Base-by-base conservation (phyloP, 2,888 invertebrate genomes). In the Pharmacophagus antenor region DNA sequence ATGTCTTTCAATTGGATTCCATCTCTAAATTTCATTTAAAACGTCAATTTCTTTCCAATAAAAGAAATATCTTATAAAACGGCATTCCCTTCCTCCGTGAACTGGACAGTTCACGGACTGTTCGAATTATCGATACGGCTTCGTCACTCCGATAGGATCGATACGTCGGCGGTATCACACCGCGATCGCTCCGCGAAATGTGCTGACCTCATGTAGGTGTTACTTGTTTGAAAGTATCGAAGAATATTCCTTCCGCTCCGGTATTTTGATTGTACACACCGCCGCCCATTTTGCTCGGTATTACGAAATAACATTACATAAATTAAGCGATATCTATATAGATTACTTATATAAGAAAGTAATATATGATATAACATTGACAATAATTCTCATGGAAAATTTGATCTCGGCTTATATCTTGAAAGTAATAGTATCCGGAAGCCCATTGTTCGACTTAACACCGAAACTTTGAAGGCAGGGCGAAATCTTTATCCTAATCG, bases 171-270 rank as follows among this genome's bases (percentile, higher is more conserved):
- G 79, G 87, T 88, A 88, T 89, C 89, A 86, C 77, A 84, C 81
- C 81, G 87, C 85, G 88, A 89, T 88, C 89, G 86, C 80, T 58
- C 84, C 82, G 76, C 73, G 59, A 76, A 85, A 84, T 80, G 74
- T 85, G 89, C 88, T 88, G 85, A 87, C 82, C 75, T 90, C 89
- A 89, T 70, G 77, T 80, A 81, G 83, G 86, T 87, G 85, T 86
- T 77, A 79, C 73, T 77, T 77, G 76, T 79, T 74, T 73, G 73
- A 68, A 73, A 72, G 70, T 78, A 73, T 75, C 73, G 73, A 17
- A 70, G 73, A 80, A 78, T 79, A 80, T 76, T 73, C 79, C 77
- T 75, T 60, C 55, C 50, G 55, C 55, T 55, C 55, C 51, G 60
- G 73, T 71, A 74, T 79, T 77, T 76, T 76, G 73, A 79, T 78